Base-by-base conservation (phyloP, 2,888 invertebrate genomes). In the Mimas tiliae region DNA sequence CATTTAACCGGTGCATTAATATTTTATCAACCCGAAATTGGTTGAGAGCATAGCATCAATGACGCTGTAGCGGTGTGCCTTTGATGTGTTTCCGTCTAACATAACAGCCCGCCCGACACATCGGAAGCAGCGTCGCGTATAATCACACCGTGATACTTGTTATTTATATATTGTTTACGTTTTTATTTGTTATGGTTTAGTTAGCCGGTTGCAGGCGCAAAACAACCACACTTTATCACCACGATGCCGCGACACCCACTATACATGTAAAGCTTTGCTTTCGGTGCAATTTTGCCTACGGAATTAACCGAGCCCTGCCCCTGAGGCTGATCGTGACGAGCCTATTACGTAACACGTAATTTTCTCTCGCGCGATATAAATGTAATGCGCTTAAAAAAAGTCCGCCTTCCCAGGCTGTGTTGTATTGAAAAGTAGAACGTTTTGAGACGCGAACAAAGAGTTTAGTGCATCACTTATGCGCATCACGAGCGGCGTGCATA, bases 141-240 rank as follows among this genome's bases (percentile, higher is more conserved):
- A 6, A 58, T 19, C 19, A 0, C 12, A 47, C 68, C 68, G 52
- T 64, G 64, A 65, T 71, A 58, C 70, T 34, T 70, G 19, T 74
- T 72, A 66, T 68, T 69, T 71, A 68, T 68, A 73, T 71, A 70
- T 65, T 69, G 69, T 74, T 68, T 67, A 70, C 69, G 67, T 71
- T 69, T 80, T 79, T 79, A 77, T 76, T 81, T 74, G 68, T 82
- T 79, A 82, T 85, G 83, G 85, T 88, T 88, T 88, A 86, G 82
- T 87, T 89, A 86, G 84, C 82, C 80, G 83, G 86, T 86, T 75
- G 76, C 83, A 87, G 87, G 88, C 86, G 88, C 91, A 91, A 90
- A 80, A 80, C 87, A 89, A 92, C 91, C 91, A 92, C 91, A 91
- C 83, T 90, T 89, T 89, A 88, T 88, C 87, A 87, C 80, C 77